Conservation (phyloP, 2,888 invertebrate species). For the Eupelmus urozonus region DNA sequence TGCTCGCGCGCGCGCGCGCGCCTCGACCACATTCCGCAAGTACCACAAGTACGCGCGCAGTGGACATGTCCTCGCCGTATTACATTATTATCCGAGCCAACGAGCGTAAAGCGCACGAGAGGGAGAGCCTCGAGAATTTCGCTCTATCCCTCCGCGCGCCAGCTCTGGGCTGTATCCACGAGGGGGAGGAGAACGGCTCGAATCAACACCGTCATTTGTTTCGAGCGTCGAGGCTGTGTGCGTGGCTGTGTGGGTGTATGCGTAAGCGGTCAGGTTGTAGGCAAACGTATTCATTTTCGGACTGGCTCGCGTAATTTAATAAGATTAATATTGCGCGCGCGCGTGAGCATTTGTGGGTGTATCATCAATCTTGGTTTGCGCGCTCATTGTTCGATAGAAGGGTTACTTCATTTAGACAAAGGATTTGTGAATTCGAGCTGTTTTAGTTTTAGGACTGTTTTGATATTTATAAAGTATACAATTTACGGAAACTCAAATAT, state of each 20-base stretch:
- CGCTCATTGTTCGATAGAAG: constrained; percentile 22
- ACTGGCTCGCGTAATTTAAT: constrained; percentile 45
- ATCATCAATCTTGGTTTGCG: constrained; percentile 37
- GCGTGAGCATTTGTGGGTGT: not conserved
- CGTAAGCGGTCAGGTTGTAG: constrained; percentile 23
- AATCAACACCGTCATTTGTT: constrained; percentile 51
- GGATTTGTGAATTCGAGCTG: not conserved
- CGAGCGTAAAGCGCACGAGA: constrained; percentile 66
- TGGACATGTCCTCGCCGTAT: constrained; percentile 65
- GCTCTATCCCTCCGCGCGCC: constrained; percentile 13
- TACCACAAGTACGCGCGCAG: constrained; percentile 59
- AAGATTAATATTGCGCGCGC: constrained; percentile 31
- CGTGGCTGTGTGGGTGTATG: not conserved
- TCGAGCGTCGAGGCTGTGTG: not conserved
- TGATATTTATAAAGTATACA: too few relatives aligned
- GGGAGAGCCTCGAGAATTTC: constrained; percentile 3
- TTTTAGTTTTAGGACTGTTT: too few relatives aligned
- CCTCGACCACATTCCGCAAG: constrained; percentile 63
- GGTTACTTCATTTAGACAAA: constrained; percentile 18
- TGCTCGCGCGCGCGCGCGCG: too few relatives aligned
- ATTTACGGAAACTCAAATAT: too few relatives aligned
- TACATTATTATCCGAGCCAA: constrained; percentile 70
- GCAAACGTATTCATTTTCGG: constrained; percentile 29
- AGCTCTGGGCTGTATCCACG: not conserved
- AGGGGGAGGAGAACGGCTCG: constrained; percentile 5